phyloP scores from a whole-genome alignment of 2,888 invertebrate genomes.

The Trichopoda pennipes region DNA sequence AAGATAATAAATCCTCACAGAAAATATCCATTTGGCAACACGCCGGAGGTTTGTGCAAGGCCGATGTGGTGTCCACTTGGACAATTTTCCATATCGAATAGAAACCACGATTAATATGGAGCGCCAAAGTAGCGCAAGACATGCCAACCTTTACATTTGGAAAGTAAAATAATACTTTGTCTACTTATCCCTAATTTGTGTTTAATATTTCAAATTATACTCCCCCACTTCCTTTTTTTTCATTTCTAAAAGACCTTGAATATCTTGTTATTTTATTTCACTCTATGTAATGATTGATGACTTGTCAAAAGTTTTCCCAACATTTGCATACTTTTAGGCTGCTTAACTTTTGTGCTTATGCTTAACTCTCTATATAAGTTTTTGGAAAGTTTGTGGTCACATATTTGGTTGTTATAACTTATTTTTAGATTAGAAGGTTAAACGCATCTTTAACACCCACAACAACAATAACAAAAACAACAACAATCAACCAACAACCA shows the following conservation, averaged over 20 bases:
- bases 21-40: no score
- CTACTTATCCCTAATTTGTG: background rate
- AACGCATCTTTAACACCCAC: background rate
- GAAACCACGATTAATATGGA: no score
- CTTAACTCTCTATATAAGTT: background rate
- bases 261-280: background rate
- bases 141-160: no score
- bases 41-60: no score
- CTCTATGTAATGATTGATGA: background rate
- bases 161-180: no score
- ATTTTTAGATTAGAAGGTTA: constrained; percentile 19
- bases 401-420: background rate
- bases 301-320: background rate
- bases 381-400: background rate
- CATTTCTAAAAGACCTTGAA: background rate
- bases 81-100: no score
- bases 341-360: background rate
- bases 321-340: background rate
- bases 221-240: no score
- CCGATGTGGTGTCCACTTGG: no score
- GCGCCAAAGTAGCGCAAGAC: no score
- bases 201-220: no score
- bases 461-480: no score
- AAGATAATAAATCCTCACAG: no score
- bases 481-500: constrained; percentile 2